These are phyloP conservation scores for Lanistes nyassanus DNA, from an alignment of 1,140 invertebrate species.

Conservation along the genomic window DNA sequence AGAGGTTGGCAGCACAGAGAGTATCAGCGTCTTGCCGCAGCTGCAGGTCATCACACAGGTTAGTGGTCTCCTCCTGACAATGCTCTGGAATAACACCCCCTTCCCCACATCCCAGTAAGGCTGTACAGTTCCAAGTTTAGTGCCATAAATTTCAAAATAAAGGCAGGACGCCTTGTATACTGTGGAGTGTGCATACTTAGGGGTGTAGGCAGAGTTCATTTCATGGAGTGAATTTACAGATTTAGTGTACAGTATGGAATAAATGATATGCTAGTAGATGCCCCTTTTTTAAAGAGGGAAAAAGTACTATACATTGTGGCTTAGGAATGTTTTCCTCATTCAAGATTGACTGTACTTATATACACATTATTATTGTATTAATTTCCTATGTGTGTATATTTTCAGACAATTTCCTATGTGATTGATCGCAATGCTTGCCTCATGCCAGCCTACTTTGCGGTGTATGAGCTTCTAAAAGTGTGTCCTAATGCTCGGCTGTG, in stretches of 20 bases:
- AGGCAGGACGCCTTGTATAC: neutral
- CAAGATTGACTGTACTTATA: neutral
- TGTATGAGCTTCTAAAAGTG: conserved; percentile 92
- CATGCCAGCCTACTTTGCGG: conserved; percentile 92
- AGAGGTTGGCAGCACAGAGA: conserved; percentile 45
- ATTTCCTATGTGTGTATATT: conserved; percentile 18
- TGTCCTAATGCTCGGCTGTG: conserved; percentile 84
- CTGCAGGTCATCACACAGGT: conserved; percentile 58
- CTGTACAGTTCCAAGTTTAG: too few relatives aligned
- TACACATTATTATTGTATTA: neutral
- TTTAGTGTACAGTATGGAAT: too few relatives aligned
- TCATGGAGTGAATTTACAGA: too few relatives aligned
- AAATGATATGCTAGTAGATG: too few relatives aligned
- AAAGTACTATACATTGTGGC: neutral
- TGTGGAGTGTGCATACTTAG: neutral
- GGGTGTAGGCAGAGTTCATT: neutral
- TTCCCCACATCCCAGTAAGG: too few relatives aligned
- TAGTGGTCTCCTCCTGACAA: conserved; percentile 38
- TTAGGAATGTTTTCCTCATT: too few relatives aligned
- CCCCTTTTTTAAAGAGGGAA: neutral
- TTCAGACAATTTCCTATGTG: conserved; percentile 81
- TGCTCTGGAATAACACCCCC: too few relatives aligned
- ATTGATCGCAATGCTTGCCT: conserved; percentile 92
- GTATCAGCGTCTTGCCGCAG: conserved; percentile 44
- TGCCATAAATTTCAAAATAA: too few relatives aligned